Evolutionary conservation across 2,113 vertebrate species (phyloP), one percentile per base, ranked within the genome.

Genomic region (Podilymbus podiceps): DNA sequence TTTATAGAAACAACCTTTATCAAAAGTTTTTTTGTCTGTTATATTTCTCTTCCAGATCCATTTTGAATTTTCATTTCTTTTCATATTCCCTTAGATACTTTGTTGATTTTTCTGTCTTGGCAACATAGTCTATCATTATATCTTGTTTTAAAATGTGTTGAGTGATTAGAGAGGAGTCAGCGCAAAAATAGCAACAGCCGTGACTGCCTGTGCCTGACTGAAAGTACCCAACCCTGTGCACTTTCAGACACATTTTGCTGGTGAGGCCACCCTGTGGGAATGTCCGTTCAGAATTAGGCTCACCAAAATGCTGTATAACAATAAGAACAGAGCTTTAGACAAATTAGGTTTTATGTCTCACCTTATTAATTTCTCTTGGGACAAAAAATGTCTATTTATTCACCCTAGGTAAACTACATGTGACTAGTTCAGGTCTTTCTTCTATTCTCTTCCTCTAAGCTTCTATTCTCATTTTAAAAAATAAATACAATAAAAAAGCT

Each of bases 81-180:
- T 96, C 96, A 59, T 95, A 96, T 95, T 93, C 77, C 89, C 89
- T 96, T 91, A 89, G 95, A 96, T 95, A 95, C 94, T 96, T 55
- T 97, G 96, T 96, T 96, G 95, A 96, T 94, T 96, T 97, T 97
- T 94, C 88, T 96, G 87, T 88, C 76, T 91, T 97, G 97, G 97
- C 97, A 97, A 95, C 91, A 81, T 1, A 80, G 78, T 75, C 83
- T 97, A 76, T 97, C 95, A 97, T 97, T 96, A 96, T 92, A 96
- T 90, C 85, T 96, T 95, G 89, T 79, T 97, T 97, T 96, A 97
- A 96, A 96, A 97, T n/a, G 95, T 97, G 97, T 97, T 95, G 97
- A 97, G 89, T 96, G 97, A 97, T 95, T 96, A 96, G 95, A 97
- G 96, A 95, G 96, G 89, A 97, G 95, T 95, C 91, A 85, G 92